Base-by-base conservation (phyloP, 1,140 invertebrate species). In the Vanessa atalanta region DNA sequence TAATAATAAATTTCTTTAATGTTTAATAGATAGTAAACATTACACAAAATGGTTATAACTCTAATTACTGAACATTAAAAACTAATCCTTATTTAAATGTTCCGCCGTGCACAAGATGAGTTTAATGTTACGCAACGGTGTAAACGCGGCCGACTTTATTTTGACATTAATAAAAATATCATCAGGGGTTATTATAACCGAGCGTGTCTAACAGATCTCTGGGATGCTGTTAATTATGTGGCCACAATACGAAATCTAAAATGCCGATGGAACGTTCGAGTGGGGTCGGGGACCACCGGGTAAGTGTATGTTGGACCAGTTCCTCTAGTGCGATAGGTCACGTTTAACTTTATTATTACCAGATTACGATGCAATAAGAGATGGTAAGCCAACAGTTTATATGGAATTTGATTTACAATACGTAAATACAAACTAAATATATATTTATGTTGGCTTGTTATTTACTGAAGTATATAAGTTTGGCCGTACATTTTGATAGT, bases 141-240 rank as follows among this genome's bases (percentile, higher is more conserved):
- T 88, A 77, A 87, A 68, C n/a, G 76, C 63, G 71, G 73, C 72
- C 81, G 80, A 83, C 70, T 89, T 88, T 89, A 91, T 91, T 90
- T 91, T 90, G 89, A 91, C 88, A 91, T 91, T 91, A 91, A 91
- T 91, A 91, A 90, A 91, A 91, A 91, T 91, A 91, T 91, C 88
- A 91, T 90, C 89, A 81, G 84, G 84, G 88, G 87, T 89, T 89
- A 91, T 91, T 87, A 91, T 82, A 88, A 89, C 78, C 84, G 87
- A 91, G 89, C 89, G 89, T 90, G 88, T 89, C 87, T 90, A 91
- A 91, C 87, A 85, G 84, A 89, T 88, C 87, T 86, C 87, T 90
- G 88, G 89, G 88, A 82, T 85, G 82, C 89, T 91, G 89, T 91
- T 91, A 91, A 91, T 90, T 91, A 91, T 89, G 88, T 88, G 79